Evolutionary conservation across 1,140 invertebrate genomes (phyloP).

Genomic region (Laodelphax striatellus): DNA sequence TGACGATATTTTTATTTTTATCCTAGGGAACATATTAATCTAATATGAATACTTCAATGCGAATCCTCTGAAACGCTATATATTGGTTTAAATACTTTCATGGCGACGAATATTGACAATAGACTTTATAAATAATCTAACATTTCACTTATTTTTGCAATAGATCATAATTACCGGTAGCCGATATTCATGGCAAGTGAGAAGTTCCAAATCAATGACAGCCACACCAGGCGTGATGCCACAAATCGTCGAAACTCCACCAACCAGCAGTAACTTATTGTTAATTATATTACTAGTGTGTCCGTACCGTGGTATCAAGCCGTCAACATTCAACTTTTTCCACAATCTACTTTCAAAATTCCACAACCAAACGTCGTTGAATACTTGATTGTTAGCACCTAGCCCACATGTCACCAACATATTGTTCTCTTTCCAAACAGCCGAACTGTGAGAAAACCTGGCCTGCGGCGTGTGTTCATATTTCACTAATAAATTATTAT

Average conservation of each 20-base stretch:
- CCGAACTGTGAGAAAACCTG: slow-evolving; percentile 31
- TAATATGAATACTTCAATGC: too few relatives aligned
- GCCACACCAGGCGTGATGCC: slow-evolving; percentile 30
- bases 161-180: slow-evolving; percentile 31
- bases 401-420: slow-evolving; percentile 34
- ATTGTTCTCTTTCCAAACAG: slow-evolving; percentile 15
- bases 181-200: slow-evolving; percentile 27
- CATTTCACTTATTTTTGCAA: neutral
- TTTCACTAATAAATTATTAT: too few relatives aligned
- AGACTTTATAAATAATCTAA: neutral
- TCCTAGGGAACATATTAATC: too few relatives aligned
- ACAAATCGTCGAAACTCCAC: slow-evolving; percentile 25
- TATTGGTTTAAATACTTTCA: too few relatives aligned
- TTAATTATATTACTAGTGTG: slow-evolving; percentile 31
- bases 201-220: slow-evolving; percentile 30
- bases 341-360: slow-evolving; percentile 23
- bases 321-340: slow-evolving; percentile 17
- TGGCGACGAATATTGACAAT: too few relatives aligned
- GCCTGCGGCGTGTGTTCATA: neutral
- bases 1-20: too few relatives aligned
- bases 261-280: slow-evolving; percentile 31
- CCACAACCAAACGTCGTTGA: slow-evolving; percentile 27
- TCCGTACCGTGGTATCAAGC: slow-evolving; percentile 23
- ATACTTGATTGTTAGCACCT: slow-evolving; percentile 23
- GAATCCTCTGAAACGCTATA: too few relatives aligned